Evolutionary conservation across 2,888 invertebrate genomes (phyloP), one percentile per base, ranked within the genome.

Genomic region (Lucinisca nassula): DNA sequence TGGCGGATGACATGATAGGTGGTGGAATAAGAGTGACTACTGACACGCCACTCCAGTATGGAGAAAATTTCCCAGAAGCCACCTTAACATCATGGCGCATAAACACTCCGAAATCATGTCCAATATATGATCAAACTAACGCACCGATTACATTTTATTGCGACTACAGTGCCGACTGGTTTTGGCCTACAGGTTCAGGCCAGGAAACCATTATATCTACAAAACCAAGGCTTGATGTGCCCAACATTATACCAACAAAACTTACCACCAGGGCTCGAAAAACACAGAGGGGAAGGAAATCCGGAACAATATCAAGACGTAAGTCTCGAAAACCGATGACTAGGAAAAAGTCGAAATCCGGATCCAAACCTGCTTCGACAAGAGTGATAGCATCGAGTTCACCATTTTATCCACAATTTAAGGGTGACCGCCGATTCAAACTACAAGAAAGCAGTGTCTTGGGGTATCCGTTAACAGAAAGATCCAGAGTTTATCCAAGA

Each of bases 141-240:
- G 51, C 85, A n/a, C 84, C 83, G 0, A 21, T 87, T 0, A 76
- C 90, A n/a, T 90, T 90, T 49, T 90, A 58, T 67, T 90, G 90
- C 49, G 85, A 87, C 14, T 87, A 85, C 49, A 75, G 75, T 0
- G 84, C 84, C 30, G 61, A 70, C 37, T 90, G 87, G 87, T 55
- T 85, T 12, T 90, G 87, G 89, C 4, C 58, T 6, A 27, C 8
- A 4, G n/a, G 27, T 27, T 8, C 24, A 6, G 58, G 27, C 10
- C 58, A 58, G 27, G n/a, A n/a, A n/a, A n/a, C n/a, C n/a, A 27
- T 27, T 8, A 58, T 6, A 8, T 10, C 24, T 24, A 1, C 58
- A 21, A 8, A 6, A 40, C 40, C 6, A 40, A 40, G 14, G 14
- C 8, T 10, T 40, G 40, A 6, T 10, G 14, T 6, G 14, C 8